These are phyloP conservation scores for Lordiphosa clarofinis DNA, from an alignment of 1,140 invertebrate species.

Conservation along the genomic window DNA sequence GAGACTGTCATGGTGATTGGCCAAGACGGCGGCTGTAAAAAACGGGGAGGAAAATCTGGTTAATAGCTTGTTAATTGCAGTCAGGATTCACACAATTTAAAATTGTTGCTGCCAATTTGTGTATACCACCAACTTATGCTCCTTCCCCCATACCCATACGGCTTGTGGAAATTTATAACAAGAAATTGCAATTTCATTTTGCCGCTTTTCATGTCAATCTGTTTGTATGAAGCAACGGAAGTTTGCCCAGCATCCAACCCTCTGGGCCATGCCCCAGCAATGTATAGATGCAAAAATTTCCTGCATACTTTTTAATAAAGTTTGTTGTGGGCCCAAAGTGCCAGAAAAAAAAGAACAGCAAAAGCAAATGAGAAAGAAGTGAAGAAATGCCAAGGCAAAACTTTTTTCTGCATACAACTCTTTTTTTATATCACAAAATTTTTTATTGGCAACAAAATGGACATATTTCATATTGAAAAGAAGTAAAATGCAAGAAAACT, in stretches of 20 bases:
- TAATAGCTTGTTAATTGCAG: constrained; percentile 54
- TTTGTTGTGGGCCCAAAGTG: constrained; percentile 66
- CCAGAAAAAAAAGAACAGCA: constrained; percentile 52
- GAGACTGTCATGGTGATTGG: constrained; percentile 61
- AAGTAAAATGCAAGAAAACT: neutral
- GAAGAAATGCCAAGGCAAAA: constrained; percentile 22
- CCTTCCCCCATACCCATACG: too few species aligned
- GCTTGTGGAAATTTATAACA: constrained; percentile 59
- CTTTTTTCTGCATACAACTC: constrained; percentile 23
- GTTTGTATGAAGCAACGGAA: constrained; percentile 10
- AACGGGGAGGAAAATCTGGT: constrained; percentile 5
- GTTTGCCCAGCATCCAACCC: constrained; percentile 3
- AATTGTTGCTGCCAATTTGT: too few species aligned
- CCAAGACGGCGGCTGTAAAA: constrained; percentile 51
- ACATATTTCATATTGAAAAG: constrained; percentile 47
- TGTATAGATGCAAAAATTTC: constrained; percentile 58
- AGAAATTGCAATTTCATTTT: constrained; percentile 75
- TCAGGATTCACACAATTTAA: neutral
- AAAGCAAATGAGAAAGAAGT: neutral
- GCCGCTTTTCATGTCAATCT: constrained; percentile 64
- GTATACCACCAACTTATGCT: too few species aligned
- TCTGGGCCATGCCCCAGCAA: constrained; percentile 20
- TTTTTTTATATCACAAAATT: constrained; percentile 22
- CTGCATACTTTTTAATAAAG: constrained; percentile 73
- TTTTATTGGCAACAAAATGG: constrained; percentile 65